Percentiles rank a stretch among this genome's conserved stretches.
Conservation (phyloP, 1,140 invertebrate genomes). For the Drosophila persimilis region DNA sequence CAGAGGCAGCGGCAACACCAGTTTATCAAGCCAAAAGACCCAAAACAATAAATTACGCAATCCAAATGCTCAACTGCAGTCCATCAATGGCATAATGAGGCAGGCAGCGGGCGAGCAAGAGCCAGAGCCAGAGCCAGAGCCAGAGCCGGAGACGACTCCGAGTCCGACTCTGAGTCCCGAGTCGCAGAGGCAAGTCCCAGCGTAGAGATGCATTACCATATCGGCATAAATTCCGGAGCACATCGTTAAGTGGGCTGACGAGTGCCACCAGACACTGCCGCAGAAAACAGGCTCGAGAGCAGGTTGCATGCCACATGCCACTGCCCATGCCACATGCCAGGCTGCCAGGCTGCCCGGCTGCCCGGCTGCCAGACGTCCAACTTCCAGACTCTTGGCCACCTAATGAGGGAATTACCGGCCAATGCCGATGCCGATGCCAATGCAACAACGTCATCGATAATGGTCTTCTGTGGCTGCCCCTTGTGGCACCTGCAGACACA, state of each 20-base stretch:
- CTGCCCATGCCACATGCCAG: conserved; percentile 31
- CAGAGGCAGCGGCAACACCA: conserved; percentile 56
- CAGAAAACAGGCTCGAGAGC: conserved; percentile 25
- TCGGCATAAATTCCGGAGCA: conserved; percentile 82
- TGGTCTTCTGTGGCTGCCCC: conserved; percentile 1
- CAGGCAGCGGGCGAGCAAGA: conserved; percentile 22
- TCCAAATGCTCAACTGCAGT: conserved; percentile 82
- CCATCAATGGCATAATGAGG: conserved; percentile 82
- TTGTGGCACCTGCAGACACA: background rate
- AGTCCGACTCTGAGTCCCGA: conserved; percentile 5
- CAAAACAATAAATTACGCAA: conserved; percentile 83
- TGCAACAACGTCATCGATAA: conserved; percentile 58
- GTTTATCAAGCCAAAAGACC: conserved; percentile 74
- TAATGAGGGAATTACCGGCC: conserved; percentile 70
- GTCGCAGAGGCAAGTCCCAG: conserved; percentile 33
- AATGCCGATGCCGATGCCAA: conserved; percentile 23
- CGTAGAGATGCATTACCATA: conserved; percentile 75
- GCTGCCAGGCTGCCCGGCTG: conserved; percentile 19
- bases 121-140: too few relatives aligned
- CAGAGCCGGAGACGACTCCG: too few relatives aligned
- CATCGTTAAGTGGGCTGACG: conserved; percentile 78
- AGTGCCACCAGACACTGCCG: conserved; percentile 34
- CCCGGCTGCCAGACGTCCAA: too few relatives aligned
- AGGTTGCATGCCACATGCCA: conserved; percentile 32
- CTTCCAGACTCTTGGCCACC: conserved; percentile 38